A percentile compares a stretch with the other conserved stretches of the same genome.
Evolutionary conservation across 2,797 vertebrate species (phyloP).

Genomic region (Rhynchotus rufescens): DNA sequence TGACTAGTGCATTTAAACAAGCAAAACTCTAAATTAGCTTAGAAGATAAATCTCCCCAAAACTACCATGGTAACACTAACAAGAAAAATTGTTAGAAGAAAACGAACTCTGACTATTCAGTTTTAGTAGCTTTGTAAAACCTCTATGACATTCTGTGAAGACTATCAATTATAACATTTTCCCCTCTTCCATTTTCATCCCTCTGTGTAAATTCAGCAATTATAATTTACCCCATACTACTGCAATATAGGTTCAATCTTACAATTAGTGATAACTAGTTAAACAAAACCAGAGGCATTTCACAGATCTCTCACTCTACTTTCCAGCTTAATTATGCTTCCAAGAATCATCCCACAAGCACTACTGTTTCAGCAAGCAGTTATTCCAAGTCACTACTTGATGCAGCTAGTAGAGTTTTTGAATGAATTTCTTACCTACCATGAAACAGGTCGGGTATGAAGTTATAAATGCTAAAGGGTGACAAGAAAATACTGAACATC

Average conservation of each 20-base stretch:
- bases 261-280: background rate
- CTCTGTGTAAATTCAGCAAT: background rate
- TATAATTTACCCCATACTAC: background rate
- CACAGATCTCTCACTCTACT: background rate
- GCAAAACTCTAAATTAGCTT: background rate
- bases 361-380: background rate
- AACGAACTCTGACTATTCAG: background rate
- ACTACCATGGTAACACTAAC: background rate
- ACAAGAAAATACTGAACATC: background rate
- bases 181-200: background rate
- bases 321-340: background rate
- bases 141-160: background rate
- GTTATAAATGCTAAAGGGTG: too few species aligned
- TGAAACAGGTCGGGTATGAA: background rate
- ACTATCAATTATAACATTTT: background rate
- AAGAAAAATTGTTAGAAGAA: background rate
- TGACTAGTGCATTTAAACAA: rapidly evolving
- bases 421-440: background rate
- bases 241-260: background rate
- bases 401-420: background rate
- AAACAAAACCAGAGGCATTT: background rate
- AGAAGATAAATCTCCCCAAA: background rate
- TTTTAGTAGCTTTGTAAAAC: background rate
- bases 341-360: background rate
- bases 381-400: background rate